These are phyloP conservation scores for Diarsia rubi DNA, from an alignment of 2,888 invertebrate species.

Conservation along the genomic window DNA sequence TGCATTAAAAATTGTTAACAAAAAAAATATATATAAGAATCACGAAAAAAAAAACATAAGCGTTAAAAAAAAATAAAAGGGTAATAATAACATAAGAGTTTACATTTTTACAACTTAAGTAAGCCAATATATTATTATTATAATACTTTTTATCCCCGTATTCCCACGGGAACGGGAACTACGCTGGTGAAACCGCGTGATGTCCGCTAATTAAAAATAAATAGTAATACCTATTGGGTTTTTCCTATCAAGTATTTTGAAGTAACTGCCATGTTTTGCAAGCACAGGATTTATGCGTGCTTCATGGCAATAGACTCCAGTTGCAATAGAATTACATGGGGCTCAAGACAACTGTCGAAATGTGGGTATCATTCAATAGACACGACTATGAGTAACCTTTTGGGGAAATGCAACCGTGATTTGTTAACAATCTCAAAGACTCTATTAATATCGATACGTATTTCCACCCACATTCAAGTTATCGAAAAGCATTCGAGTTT, in stretches of 20 bases:
- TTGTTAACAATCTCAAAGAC: background rate
- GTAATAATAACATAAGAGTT: too few relatives aligned
- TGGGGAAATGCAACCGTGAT: background rate
- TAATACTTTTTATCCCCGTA: too few relatives aligned
- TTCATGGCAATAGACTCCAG: background rate
- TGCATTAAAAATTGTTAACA: too few relatives aligned
- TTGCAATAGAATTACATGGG: background rate
- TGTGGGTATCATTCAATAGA: background rate
- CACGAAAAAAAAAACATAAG: too few relatives aligned
- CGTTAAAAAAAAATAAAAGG: too few relatives aligned
- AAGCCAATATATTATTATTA: too few relatives aligned
- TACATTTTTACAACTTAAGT: too few relatives aligned
- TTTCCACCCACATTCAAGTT: background rate
- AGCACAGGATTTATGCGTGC: background rate
- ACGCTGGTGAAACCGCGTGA: too few relatives aligned
- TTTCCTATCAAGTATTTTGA: background rate
- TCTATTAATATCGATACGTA: background rate
- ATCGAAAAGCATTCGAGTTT: background rate
- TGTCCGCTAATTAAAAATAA: too few relatives aligned
- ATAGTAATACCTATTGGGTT: background rate
- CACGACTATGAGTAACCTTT: background rate
- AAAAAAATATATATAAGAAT: too few relatives aligned
- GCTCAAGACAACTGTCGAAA: background rate
- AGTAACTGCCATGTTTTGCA: background rate
- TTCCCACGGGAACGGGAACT: too few relatives aligned